These are phyloP conservation scores for Callimorpha dominula DNA, from an alignment of 2,888 invertebrate species.

Conservation along the genomic window DNA sequence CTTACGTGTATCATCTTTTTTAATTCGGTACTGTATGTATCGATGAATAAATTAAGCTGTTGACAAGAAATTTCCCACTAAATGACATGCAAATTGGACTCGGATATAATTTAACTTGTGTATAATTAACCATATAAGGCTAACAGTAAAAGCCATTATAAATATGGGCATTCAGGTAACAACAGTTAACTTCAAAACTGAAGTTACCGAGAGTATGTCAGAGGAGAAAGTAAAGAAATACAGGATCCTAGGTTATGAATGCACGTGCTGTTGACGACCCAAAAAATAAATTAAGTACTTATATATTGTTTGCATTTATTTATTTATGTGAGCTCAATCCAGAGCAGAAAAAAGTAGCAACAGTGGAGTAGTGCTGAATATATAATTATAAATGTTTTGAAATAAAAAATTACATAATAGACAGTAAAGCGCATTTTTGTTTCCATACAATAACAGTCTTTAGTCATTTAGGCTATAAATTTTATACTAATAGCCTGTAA, in stretches of 20 bases:
- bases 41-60: neutral
- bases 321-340: neutral
- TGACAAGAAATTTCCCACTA: neutral
- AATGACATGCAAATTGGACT: constrained; percentile 3
- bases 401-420: neutral
- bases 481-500: neutral
- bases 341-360: neutral
- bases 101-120: constrained; percentile 11
- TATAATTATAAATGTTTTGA: neutral
- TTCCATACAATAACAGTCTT: neutral
- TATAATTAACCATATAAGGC: constrained; percentile 1
- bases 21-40: neutral
- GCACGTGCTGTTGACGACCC: constrained; percentile 5
- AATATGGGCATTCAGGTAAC: constrained; percentile 33
- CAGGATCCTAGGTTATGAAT: constrained; percentile 49
- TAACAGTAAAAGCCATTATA: constrained; percentile 40
- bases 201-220: constrained; percentile 44
- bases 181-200: constrained; percentile 40
- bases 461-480: neutral
- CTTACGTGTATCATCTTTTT: neutral
- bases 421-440: neutral
- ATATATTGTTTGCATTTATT: neutral
- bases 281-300: neutral
- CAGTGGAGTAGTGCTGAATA: neutral
- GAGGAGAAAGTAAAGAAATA: constrained; percentile 53